phyloP scores from a whole-genome alignment of 2,797 vertebrate genomes.

The Gobionotothen gibberifrons region DNA sequence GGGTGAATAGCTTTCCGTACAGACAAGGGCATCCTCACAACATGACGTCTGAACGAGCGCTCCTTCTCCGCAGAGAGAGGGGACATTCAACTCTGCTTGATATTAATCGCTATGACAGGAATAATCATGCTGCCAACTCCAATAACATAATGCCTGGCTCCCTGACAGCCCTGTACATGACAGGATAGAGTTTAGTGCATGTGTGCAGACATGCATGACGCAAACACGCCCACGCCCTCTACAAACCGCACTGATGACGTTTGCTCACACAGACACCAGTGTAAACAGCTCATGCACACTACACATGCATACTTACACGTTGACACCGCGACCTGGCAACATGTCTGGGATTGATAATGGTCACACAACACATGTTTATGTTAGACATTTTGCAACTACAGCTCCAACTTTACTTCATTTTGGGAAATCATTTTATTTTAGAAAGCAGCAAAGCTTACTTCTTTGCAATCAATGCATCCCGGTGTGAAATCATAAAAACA shows the following conservation, averaged over 20 bases:
- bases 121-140: slow-evolving; percentile 61
- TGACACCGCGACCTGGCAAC: slow-evolving; percentile 2
- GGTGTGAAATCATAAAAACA: background rate
- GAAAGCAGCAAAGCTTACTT: background rate
- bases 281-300: background rate
- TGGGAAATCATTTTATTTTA: background rate
- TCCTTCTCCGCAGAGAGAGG: slow-evolving; percentile 13
- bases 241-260: background rate
- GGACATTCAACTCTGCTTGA: slow-evolving; percentile 21
- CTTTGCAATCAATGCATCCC: background rate
- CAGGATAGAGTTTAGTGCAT: slow-evolving; percentile 12
- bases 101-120: slow-evolving; percentile 55
- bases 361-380: background rate
- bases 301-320: background rate
- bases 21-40: slow-evolving; percentile 9
- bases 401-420: background rate
- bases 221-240: background rate
- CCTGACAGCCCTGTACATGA: slow-evolving; percentile 4
- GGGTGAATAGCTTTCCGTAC: slow-evolving; percentile 28
- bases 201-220: background rate
- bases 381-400: background rate
- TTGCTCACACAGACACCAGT: background rate
- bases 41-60: slow-evolving; percentile 15
- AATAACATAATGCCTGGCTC: slow-evolving; percentile 36
- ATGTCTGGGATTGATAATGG: background rate